Percentiles rank a stretch among this genome's conserved stretches.
Conservation (phyloP, 1,140 invertebrate genomes). For the Brachionus angularis region DNA sequence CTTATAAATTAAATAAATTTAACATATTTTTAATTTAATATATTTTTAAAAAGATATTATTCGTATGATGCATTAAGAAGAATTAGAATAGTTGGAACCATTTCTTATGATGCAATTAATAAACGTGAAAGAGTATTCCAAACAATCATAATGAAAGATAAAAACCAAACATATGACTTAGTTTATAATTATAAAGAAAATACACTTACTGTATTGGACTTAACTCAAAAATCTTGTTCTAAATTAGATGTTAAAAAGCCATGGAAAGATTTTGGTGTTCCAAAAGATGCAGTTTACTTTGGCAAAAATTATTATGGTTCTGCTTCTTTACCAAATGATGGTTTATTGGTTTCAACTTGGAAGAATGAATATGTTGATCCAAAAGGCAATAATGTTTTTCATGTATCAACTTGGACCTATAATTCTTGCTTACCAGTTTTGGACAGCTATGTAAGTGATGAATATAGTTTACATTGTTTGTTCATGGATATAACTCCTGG, state of each 20-base stretch:
- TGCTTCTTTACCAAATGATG: neutral
- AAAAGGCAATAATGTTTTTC: neutral
- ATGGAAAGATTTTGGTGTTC: slow-evolving; percentile 9
- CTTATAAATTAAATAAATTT: too few relatives aligned
- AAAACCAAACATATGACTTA: slow-evolving; percentile 11
- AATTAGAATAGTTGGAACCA: slow-evolving; percentile 1
- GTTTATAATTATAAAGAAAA: slow-evolving; percentile 11
- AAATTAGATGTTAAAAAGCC: neutral
- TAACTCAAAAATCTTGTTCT: neutral
- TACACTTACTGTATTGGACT: neutral
- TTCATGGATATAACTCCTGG: slow-evolving; percentile 32
- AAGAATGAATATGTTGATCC: slow-evolving; percentile 4
- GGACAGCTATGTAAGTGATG: neutral
- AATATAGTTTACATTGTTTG: slow-evolving; percentile 1
- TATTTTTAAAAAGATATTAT: too few relatives aligned
- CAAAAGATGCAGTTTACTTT: neutral
- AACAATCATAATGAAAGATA: neutral
- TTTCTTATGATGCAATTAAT: slow-evolving; percentile 20
- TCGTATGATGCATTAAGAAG: neutral
- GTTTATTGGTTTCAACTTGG: slow-evolving; percentile 6
- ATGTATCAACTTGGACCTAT: slow-evolving; percentile 29
- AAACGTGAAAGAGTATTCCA: slow-evolving; percentile 12
- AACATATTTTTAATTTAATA: too few relatives aligned
- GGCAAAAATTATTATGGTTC: slow-evolving; percentile 18
- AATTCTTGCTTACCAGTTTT: slow-evolving; percentile 20